phyloP scores from a whole-genome alignment of 2,888 invertebrate species.

The Osmoderma eremita region DNA sequence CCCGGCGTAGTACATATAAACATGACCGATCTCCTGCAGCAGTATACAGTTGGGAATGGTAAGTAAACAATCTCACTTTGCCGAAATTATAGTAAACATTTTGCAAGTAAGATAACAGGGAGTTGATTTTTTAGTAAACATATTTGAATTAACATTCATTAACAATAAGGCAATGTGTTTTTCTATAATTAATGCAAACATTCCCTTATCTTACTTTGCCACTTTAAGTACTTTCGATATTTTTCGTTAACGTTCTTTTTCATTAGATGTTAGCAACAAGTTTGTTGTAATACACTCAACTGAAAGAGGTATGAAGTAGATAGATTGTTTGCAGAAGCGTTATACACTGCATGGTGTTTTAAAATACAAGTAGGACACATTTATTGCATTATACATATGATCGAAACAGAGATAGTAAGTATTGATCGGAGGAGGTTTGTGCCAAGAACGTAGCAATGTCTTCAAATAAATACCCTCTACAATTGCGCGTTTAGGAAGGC shows the following conservation, averaged over 20 bases:
- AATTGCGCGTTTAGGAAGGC: too few relatives aligned
- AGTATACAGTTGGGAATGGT: conserved; percentile 91
- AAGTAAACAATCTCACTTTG: conserved; percentile 52
- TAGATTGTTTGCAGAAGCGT: conserved; percentile 1
- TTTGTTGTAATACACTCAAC: conserved; percentile 10
- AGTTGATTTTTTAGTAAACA: too few relatives aligned
- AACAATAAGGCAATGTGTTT: background rate
- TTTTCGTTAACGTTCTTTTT: conserved; percentile 1
- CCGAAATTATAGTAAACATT: conserved; percentile 3
- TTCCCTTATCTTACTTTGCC: background rate
- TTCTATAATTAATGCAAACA: background rate
- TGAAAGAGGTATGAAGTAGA: conserved; percentile 17
- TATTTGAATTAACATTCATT: too few relatives aligned
- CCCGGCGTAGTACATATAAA: conserved; percentile 88
- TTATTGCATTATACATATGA: background rate
- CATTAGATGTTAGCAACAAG: conserved; percentile 16
- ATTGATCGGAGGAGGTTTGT: too few relatives aligned
- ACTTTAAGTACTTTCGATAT: background rate
- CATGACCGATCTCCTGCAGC: conserved; percentile 90
- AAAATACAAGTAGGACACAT: conserved; percentile 13
- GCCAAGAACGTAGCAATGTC: too few relatives aligned
- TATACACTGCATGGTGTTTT: conserved; percentile 37
- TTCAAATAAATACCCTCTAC: too few relatives aligned
- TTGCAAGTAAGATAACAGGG: too few relatives aligned
- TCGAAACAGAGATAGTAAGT: too few relatives aligned